phyloP scores from a whole-genome alignment of 2,113 vertebrate genomes.

The Pluvianellus socialis region DNA sequence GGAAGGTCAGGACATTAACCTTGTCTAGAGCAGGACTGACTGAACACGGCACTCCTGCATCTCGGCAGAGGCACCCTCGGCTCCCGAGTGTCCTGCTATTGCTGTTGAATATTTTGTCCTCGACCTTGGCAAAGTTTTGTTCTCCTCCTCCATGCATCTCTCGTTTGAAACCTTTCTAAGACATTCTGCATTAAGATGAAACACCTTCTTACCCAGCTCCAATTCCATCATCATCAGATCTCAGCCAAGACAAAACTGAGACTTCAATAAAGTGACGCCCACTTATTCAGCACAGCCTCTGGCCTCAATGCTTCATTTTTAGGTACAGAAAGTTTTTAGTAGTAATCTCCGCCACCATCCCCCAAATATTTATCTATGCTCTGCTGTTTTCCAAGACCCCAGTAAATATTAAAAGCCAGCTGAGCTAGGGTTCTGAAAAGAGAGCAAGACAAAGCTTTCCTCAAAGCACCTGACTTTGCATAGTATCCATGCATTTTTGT shows the following conservation, averaged over 20 bases:
- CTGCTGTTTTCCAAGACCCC: neutral
- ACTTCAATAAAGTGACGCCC: neutral
- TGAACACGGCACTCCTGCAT: neutral
- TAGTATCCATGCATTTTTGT: neutral
- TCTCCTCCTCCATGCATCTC: neutral
- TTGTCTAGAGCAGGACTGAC: neutral
- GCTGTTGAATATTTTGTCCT: neutral
- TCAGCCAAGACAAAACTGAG: neutral
- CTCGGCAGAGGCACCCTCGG: neutral
- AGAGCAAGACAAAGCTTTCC: neutral
- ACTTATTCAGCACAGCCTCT: neutral
- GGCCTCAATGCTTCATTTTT: neutral
- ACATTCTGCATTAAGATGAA: neutral
- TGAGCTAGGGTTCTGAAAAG: neutral
- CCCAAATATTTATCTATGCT: neutral
- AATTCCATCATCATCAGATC: neutral
- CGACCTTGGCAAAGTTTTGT: neutral
- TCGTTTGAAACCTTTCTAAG: neutral
- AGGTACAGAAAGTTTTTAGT: neutral
- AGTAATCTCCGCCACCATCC: neutral
- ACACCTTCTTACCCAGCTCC: neutral
- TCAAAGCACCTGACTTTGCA: neutral
- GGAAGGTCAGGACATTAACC: slow-evolving; percentile 27
- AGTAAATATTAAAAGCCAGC: neutral
- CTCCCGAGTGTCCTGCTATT: neutral